Conservation (phyloP, 1,140 invertebrate species). For the Anastatus disparis region DNA sequence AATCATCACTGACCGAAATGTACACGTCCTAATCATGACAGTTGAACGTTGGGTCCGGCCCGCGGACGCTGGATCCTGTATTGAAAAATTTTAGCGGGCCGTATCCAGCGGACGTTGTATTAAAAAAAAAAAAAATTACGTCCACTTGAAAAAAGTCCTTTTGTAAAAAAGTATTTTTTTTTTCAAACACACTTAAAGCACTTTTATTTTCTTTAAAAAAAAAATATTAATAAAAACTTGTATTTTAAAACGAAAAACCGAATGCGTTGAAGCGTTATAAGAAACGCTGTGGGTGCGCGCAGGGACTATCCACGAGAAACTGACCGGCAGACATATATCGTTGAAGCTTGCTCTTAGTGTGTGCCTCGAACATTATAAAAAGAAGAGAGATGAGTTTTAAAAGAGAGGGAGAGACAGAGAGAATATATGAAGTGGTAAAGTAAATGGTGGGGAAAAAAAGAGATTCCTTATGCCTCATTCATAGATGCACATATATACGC, state of each 20-base stretch:
- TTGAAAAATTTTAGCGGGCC: not conserved
- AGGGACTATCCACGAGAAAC: slow-evolving; percentile 57
- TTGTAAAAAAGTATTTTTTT: too few relatives aligned
- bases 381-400: too few relatives aligned
- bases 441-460: slow-evolving; percentile 47
- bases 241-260: not conserved
- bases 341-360: too few relatives aligned
- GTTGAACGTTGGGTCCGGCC: slow-evolving; percentile 10
- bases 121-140: too few relatives aligned
- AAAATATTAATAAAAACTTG: too few relatives aligned
- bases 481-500: slow-evolving; percentile 39
- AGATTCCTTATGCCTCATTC: slow-evolving; percentile 60
- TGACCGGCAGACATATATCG: slow-evolving; percentile 49
- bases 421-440: slow-evolving; percentile 29
- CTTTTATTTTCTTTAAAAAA: too few relatives aligned
- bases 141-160: too few relatives aligned
- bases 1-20: slow-evolving; percentile 28
- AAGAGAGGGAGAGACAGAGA: slow-evolving; percentile 46
- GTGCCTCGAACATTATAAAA: too few relatives aligned
- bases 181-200: too few relatives aligned
- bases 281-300: slow-evolving; percentile 37
- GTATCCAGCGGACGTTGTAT: not conserved
- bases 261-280: not conserved
- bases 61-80: slow-evolving; percentile 20
- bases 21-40: slow-evolving; percentile 8